These are phyloP conservation scores for Tridacna gigas DNA, from an alignment of 2,888 invertebrate species.

Conservation along the genomic window DNA sequence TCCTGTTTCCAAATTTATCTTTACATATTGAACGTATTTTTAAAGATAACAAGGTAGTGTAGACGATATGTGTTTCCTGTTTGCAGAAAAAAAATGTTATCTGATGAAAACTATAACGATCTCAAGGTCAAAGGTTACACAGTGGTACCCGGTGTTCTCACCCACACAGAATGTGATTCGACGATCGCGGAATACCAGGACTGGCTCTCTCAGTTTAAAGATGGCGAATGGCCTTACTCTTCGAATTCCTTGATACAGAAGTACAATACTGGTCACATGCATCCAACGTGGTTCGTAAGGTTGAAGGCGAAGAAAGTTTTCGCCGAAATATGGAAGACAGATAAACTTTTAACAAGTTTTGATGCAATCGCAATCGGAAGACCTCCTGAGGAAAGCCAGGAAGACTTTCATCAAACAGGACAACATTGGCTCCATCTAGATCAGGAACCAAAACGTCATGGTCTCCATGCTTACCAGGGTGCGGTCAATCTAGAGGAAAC, in stretches of 20 bases:
- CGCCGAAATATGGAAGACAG: slow-evolving; percentile 77
- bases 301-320: slow-evolving; percentile 76
- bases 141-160: slow-evolving; percentile 24
- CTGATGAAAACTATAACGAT: slow-evolving; percentile 21
- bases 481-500: slow-evolving; percentile 75
- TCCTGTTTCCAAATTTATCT: no score
- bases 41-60: no score
- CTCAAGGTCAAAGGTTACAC: slow-evolving; percentile 37
- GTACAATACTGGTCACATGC: slow-evolving; percentile 75
- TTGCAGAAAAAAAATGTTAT: slow-evolving; percentile 20
- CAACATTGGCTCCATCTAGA: slow-evolving; percentile 76
- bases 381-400: slow-evolving; percentile 77
- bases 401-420: slow-evolving; percentile 59
- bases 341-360: slow-evolving; percentile 76
- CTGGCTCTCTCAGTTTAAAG: slow-evolving; percentile 42
- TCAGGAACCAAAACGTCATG: slow-evolving; percentile 58
- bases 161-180: slow-evolving; percentile 31
- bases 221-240: slow-evolving; percentile 40
- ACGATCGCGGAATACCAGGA: slow-evolving; percentile 30
- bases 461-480: slow-evolving; percentile 79
- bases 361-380: slow-evolving; percentile 80
- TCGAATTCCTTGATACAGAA: slow-evolving; percentile 72
- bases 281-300: slow-evolving; percentile 76
- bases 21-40: no score
- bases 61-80: no score